Percentiles rank a stretch among this genome's conserved stretches.
Conservation (phyloP, 1,140 invertebrate genomes). For the Megalonaias nervosa region DNA sequence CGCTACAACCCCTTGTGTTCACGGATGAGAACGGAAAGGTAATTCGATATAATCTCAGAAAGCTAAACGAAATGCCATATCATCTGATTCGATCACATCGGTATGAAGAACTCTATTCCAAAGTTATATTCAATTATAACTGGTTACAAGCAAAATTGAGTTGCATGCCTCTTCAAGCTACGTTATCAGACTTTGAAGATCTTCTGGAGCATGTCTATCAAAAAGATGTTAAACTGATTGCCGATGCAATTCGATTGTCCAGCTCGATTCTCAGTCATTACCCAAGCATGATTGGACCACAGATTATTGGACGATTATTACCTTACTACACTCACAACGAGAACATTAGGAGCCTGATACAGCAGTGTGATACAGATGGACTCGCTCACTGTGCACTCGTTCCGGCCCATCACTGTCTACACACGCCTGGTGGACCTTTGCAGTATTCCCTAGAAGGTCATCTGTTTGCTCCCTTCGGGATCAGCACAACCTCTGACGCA, state of each 20-base stretch:
- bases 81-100: constrained; percentile 92
- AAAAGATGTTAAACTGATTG: constrained; percentile 93
- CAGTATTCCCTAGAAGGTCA: constrained; percentile 99
- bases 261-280: constrained; percentile 81
- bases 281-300: constrained; percentile 96
- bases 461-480: constrained; percentile 97
- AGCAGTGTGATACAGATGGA: constrained; percentile 88
- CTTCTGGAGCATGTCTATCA: constrained; percentile 83
- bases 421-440: constrained; percentile 96
- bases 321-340: constrained; percentile 75
- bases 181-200: constrained; percentile 97
- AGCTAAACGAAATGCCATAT: constrained; percentile 87
- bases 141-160: constrained; percentile 97
- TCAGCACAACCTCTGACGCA: constrained; percentile 91
- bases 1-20: constrained; percentile 95
- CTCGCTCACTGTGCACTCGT: constrained; percentile 90
- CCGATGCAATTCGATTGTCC: constrained; percentile 91
- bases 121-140: constrained; percentile 97
- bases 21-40: constrained; percentile 86
- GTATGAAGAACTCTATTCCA: constrained; percentile 92
- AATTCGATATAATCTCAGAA: constrained; percentile 74
- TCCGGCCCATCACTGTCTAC: constrained; percentile 94
- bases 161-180: constrained; percentile 92
- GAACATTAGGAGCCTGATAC: constrained; percentile 87
- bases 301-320: constrained; percentile 91